Evolutionary conservation across 1,140 invertebrate species (phyloP).

Genomic region (Archivesica marissinica): DNA sequence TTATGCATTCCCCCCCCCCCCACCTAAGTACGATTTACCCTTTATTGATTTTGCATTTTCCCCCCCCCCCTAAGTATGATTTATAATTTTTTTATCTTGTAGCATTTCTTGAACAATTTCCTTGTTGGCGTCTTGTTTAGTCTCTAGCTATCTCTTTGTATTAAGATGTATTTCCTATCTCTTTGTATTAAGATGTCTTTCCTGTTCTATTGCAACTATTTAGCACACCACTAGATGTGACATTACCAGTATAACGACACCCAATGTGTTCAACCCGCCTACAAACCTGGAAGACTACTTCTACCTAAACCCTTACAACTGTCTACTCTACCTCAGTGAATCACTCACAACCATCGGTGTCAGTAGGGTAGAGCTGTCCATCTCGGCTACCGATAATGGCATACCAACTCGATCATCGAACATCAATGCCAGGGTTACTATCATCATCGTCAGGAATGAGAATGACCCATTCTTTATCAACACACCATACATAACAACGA

Average conservation of each 20-base stretch:
- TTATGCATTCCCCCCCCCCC: no score
- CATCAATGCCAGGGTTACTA: conserved; percentile 64
- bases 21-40: no score
- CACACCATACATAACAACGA: conserved; percentile 64
- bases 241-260: conserved; percentile 39
- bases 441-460: conserved; percentile 72
- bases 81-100: no score
- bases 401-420: conserved; percentile 57
- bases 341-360: conserved; percentile 63
- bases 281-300: conserved; percentile 69
- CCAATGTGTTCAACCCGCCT: conserved; percentile 62
- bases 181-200: no score
- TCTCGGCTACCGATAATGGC: conserved; percentile 71
- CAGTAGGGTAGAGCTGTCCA: conserved; percentile 59
- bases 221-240: conserved; percentile 68
- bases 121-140: no score
- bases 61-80: no score
- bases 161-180: no score
- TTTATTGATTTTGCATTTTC: no score
- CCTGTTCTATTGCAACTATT: no score
- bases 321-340: conserved; percentile 67
- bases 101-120: no score
- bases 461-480: conserved; percentile 70
- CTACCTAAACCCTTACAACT: conserved; percentile 70
- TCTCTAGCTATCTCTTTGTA: no score